Evolutionary conservation across 2,888 invertebrate species (phyloP), one percentile per base, ranked within the genome.

Genomic region (Teleogryllus oceanicus): DNA sequence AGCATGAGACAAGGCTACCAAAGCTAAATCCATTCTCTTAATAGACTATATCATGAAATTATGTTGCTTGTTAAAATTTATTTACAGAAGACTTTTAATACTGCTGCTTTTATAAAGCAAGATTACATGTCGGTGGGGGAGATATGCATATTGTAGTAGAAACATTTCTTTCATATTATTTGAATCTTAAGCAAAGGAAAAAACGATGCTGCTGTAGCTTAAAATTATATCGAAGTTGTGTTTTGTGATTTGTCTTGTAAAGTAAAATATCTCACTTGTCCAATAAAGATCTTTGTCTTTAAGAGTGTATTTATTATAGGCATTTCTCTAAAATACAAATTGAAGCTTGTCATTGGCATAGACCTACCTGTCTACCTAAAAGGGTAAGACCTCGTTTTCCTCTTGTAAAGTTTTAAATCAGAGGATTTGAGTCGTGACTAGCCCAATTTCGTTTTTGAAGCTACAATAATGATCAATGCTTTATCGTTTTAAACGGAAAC

Each of bases 201-300:
- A 77, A 80, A 80, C 78, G 78, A 49, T 75, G 80, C 80, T 80
- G 81, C 81, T 81, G 76, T 81, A 81, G 81, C 81, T 81, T 81
- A 80, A 81, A 79, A 79, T 79, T 79, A 81, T 81, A 81, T 81
- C 78, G 78, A 79, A 81, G 81, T 81, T 80, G 81, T 81, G 81
- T 81, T 81, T 80, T 81, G 81, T 81, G 80, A 81, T 80, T 80
- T 80, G 81, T 81, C 80, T 80, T 81, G 81, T 81, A 80, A 80
- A 80, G 81, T 81, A 79, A 80, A 80, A 75, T 81, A 79, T 81
- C 80, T 81, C 79, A 81, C 80, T 79, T 81, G 81, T 81, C 81
- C 81, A 81, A 81, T 79, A 81, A 81, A 80, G 79, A 76, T 81
- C 80, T 81, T 81, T 81, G 81, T 81, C 81, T 81, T 81, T 80